phyloP scores from a whole-genome alignment of 2,888 invertebrate genomes.

The Xanthostigma xanthostigma region DNA sequence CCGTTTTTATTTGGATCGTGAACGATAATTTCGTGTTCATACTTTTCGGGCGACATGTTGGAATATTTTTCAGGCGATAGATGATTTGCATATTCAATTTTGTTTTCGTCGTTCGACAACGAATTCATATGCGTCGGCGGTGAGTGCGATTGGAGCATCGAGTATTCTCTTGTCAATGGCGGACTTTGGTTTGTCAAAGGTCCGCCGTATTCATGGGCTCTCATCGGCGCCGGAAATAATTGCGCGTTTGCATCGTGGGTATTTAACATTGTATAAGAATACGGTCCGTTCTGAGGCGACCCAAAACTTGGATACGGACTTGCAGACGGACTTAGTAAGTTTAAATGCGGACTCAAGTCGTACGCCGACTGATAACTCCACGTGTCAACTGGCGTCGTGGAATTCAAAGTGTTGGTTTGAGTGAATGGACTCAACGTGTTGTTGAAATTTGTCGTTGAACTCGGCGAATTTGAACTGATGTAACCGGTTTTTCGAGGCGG shows the following conservation, averaged over 20 bases:
- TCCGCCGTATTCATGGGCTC: conserved; percentile 47
- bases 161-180: conserved; percentile 45
- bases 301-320: conserved; percentile 50
- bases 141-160: conserved; percentile 48
- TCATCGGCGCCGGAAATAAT: conserved; percentile 44
- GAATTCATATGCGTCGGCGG: conserved; percentile 31
- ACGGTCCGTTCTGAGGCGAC: conserved; percentile 39
- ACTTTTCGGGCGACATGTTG: conserved; percentile 39
- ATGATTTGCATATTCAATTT: conserved; percentile 30
- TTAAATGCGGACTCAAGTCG: conserved; percentile 60
- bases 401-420: conserved; percentile 31
- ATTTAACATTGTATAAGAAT: conserved; percentile 45
- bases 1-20: conserved; percentile 23
- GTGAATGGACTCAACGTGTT: conserved; percentile 46
- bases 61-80: conserved; percentile 44
- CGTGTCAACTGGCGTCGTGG: conserved; percentile 53
- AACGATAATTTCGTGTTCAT: conserved; percentile 37
- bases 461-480: conserved; percentile 53
- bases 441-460: conserved; percentile 35
- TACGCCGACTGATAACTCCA: conserved; percentile 70
- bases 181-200: conserved; percentile 42
- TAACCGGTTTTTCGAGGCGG: conserved; percentile 81
- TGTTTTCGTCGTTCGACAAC: conserved; percentile 22
- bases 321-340: conserved; percentile 53
- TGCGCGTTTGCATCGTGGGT: conserved; percentile 51